Evolutionary conservation across 2,888 invertebrate genomes (phyloP).

Genomic region (Tuberolachnus salignus): DNA sequence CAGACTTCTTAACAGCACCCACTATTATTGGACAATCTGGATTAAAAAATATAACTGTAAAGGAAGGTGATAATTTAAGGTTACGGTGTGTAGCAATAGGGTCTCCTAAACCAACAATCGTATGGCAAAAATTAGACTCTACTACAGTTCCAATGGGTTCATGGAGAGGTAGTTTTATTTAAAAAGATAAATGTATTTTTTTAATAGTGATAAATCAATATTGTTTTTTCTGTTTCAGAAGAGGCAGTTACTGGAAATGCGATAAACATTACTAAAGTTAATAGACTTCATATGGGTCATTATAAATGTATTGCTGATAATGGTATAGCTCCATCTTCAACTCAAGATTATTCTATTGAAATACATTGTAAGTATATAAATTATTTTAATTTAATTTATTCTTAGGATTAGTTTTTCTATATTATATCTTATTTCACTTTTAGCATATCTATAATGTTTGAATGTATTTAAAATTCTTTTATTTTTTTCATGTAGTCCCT

Average conservation of each 20-base stretch:
- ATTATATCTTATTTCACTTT: conserved; percentile 2
- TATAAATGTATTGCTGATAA: conserved; percentile 83
- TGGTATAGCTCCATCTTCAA: conserved; percentile 82
- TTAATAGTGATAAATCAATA: background rate
- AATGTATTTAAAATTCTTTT: conserved; percentile 7
- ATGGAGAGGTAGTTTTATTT: conserved; percentile 65
- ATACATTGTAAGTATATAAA: conserved; percentile 79
- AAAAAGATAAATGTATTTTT: background rate
- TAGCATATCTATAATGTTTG: background rate
- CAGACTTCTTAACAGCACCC: conserved; percentile 81
- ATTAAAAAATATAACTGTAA: conserved; percentile 70
- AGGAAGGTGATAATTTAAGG: conserved; percentile 81
- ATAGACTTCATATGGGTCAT: conserved; percentile 76
- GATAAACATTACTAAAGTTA: conserved; percentile 78
- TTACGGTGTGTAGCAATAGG: conserved; percentile 82
- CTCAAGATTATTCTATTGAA: conserved; percentile 81
- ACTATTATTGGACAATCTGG: conserved; percentile 71
- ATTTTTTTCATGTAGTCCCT: conserved; percentile 70
- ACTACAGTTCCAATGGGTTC: conserved; percentile 69
- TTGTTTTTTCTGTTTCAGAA: conserved; percentile 64
- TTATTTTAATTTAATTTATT: background rate
- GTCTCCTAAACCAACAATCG: conserved; percentile 76
- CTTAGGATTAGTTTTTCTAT: background rate
- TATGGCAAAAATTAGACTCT: conserved; percentile 71
- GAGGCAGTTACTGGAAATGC: conserved; percentile 77